These are phyloP conservation scores for Cetoscarus ocellatus DNA, from an alignment of 2,797 vertebrate species.

Conservation along the genomic window DNA sequence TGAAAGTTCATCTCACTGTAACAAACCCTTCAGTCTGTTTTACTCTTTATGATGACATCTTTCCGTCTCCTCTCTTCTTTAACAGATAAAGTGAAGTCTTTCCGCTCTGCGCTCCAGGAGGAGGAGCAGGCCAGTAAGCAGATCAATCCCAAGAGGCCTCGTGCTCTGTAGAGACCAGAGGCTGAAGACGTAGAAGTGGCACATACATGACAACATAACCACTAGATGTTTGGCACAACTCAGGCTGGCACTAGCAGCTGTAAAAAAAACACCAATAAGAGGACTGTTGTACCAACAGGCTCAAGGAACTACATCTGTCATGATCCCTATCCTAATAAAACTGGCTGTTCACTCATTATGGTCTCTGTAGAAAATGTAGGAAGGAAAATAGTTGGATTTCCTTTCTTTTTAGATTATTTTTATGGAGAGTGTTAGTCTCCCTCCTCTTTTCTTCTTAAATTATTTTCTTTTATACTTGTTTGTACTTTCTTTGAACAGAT, in stretches of 20 bases:
- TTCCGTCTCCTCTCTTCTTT: constrained; percentile 8
- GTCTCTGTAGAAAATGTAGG: constrained; percentile 55
- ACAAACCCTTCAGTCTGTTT: constrained; percentile 1
- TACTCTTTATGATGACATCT: not conserved
- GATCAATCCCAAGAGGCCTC: constrained; percentile 96
- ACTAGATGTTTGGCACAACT: constrained; percentile 72
- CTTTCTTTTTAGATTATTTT: constrained; percentile 46
- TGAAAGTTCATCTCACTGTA: not conserved
- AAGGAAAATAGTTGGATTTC: constrained; percentile 55
- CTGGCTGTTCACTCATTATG: constrained; percentile 44
- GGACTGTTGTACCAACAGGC: constrained; percentile 53
- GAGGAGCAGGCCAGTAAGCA: constrained; percentile 99
- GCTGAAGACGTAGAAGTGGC: constrained; percentile 42
- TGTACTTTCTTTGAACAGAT: constrained; percentile 72
- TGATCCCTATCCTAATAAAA: constrained; percentile 57
- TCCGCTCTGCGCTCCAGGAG: constrained; percentile 94
- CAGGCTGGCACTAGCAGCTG: constrained; percentile 56
- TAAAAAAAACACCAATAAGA: constrained; percentile 49
- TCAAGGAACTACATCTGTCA: constrained; percentile 50
- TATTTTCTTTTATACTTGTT: constrained; percentile 80
- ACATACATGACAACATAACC: constrained; percentile 57
- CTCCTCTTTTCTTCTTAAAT: constrained; percentile 68
- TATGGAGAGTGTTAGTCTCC: constrained; percentile 58
- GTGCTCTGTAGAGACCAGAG: constrained; percentile 76
- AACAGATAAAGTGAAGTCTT: constrained; percentile 98